Evolutionary conservation across 2,888 invertebrate species (phyloP), one percentile per base, ranked within the genome.

Genomic region (Polydrusus pterygomalis): DNA sequence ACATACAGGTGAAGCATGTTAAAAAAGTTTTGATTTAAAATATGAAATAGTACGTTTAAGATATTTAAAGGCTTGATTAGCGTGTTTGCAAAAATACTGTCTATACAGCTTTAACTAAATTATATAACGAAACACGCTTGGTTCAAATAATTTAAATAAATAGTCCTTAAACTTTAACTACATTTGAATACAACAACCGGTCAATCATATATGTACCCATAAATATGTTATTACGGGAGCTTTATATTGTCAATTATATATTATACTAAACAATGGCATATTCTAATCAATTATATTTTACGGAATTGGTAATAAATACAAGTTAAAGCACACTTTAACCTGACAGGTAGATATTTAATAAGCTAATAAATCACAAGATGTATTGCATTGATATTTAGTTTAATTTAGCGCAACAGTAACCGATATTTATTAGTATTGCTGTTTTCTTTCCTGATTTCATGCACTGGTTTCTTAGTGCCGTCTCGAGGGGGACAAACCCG

Each of bases 221-320:
- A 79, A 78, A 80, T 79, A 79, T 78, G 77, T 72, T 78, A 70
- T 70, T 63, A 62, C 40, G 69, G 70, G 73, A 62, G 78, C 77
- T 79, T 80, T 80, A 78, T 80, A 45, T 75, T 79, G 80, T 80
- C 79, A 81, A 75, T 79, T 80, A 81, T 51, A 58, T 63, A 70
- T 70, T 63, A 49, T 51, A 79, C 77, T 71, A 74, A 62, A 68
- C 76, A 78, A 80, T 79, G 68, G 68, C 70, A 74, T 74, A 77
- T 79, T 78, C 74, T 76, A 78, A 80, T 80, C 75, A 75, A 77
- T 77, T 77, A 78, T 77, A 74, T 78, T 69, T 60, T 77, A 69
- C 70, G 75, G 34, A 60, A 70, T 72, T 64, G 77, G 69, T 74
- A 74, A 79, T 79, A 80, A 80, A 80, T 79, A 76, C 51, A 69